phyloP scores from a whole-genome alignment of 2,113 vertebrate species.

The Eptatretus burgeri region DNA sequence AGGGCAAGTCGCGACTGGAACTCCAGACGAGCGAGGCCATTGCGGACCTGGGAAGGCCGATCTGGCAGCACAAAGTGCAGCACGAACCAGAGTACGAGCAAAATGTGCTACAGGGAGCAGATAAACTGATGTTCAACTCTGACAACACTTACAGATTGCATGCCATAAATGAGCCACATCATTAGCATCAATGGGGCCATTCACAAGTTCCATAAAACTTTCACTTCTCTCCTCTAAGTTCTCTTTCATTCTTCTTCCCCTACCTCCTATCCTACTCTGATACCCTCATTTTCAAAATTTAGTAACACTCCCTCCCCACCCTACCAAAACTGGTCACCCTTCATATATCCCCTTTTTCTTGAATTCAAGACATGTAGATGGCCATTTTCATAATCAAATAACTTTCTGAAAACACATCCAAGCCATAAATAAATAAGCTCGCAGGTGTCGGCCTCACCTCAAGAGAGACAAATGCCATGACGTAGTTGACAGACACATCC shows the following conservation, averaged over 20 bases:
- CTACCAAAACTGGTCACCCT: background rate
- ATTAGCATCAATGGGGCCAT: background rate
- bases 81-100: slow-evolving; percentile 61
- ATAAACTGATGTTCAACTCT: background rate
- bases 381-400: background rate
- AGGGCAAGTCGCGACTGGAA: slow-evolving; percentile 74
- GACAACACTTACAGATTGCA: background rate
- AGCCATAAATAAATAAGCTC: background rate
- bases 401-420: background rate
- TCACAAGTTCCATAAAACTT: background rate
- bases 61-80: slow-evolving; percentile 66
- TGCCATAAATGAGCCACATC: background rate
- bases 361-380: background rate
- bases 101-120: slow-evolving; percentile 29
- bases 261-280: background rate
- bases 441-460: background rate
- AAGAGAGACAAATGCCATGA: background rate
- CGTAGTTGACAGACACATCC: slow-evolving; percentile 12
- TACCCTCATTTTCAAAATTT: background rate
- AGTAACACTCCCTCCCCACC: background rate
- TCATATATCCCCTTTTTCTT: background rate
- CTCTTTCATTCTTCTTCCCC: background rate
- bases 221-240: background rate
- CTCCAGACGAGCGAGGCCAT: slow-evolving; percentile 43
- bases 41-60: slow-evolving; percentile 44